These are phyloP conservation scores for Meriones psammophilus DNA, from an alignment of 2,797 vertebrate genomes.

Conservation along the genomic window DNA sequence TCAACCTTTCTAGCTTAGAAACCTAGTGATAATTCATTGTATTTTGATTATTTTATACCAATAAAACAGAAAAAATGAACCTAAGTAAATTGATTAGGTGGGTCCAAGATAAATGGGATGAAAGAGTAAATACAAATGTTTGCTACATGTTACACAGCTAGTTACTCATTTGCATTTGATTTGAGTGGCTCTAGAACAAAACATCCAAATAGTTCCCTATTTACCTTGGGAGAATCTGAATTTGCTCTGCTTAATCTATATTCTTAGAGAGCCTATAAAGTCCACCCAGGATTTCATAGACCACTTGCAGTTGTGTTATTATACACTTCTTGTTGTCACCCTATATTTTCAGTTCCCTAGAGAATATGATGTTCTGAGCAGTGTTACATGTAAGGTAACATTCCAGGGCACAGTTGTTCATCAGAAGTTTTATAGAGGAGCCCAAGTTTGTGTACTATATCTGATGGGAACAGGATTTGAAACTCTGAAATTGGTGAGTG, in stretches of 20 bases:
- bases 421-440: too few species aligned
- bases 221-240: background rate
- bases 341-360: background rate
- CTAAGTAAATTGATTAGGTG: background rate
- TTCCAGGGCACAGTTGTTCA: background rate
- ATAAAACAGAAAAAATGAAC: background rate
- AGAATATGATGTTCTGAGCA: background rate
- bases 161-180: background rate
- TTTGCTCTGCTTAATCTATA: slow-evolving; percentile 1
- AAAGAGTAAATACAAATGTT: slow-evolving; percentile 1
- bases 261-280: background rate
- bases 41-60: background rate
- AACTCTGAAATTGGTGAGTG: too few species aligned
- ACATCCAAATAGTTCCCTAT: background rate
- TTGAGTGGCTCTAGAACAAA: background rate
- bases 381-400: background rate
- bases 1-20: background rate
- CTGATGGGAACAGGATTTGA: too few species aligned
- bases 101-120: background rate
- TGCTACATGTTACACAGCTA: background rate
- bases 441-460: too few species aligned
- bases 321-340: background rate
- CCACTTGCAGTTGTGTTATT: background rate
- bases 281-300: background rate
- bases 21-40: background rate